Percentiles rank a stretch among this genome's conserved stretches.
These are phyloP conservation scores for Steinernema scapterisci DNA, from an alignment of 2,888 invertebrate genomes.

Conservation along the genomic window DNA sequence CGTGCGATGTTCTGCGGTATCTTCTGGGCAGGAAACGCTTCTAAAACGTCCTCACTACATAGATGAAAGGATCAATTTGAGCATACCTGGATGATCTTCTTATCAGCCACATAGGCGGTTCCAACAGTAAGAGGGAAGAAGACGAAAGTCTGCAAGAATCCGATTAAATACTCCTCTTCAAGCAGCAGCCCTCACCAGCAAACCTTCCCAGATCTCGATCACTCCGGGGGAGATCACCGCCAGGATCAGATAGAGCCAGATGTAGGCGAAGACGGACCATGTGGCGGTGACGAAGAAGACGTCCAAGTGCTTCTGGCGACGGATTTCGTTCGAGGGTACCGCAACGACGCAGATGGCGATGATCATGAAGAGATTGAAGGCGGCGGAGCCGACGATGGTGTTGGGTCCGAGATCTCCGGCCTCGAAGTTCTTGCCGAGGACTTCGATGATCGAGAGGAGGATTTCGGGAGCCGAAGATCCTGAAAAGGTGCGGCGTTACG, in stretches of 20 bases:
- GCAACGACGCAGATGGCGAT: conserved; percentile 85
- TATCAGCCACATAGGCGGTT: conserved; percentile 94
- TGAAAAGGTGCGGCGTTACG: too few relatives aligned
- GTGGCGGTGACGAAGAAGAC: conserved; percentile 97
- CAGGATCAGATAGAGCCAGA: conserved; percentile 95
- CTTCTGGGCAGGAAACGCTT: conserved; percentile 67
- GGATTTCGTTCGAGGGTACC: conserved; percentile 61
- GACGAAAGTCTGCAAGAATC: conserved; percentile 87
- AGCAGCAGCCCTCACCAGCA: too few relatives aligned
- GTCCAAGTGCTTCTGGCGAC: conserved; percentile 71
- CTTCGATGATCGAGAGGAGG: conserved; percentile 93
- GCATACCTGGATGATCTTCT: conserved; percentile 71
- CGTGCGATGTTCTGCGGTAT: conserved; percentile 66
- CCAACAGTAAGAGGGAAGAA: conserved; percentile 95
- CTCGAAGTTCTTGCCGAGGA: conserved; percentile 89
- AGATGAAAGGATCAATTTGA: background rate
- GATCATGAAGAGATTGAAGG: conserved; percentile 96
- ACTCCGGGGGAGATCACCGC: conserved; percentile 77
- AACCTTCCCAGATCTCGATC: conserved; percentile 86
- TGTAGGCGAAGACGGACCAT: conserved; percentile 93
- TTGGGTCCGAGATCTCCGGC: conserved; percentile 94
- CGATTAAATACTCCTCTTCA: too few relatives aligned
- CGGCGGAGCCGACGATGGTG: conserved; percentile 97
- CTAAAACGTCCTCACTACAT: conserved; percentile 38
- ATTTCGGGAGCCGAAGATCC: conserved; percentile 97